Evolutionary conservation across 1,140 invertebrate species (phyloP), one percentile per base, ranked within the genome.

Genomic region (Ceratina australensis): DNA sequence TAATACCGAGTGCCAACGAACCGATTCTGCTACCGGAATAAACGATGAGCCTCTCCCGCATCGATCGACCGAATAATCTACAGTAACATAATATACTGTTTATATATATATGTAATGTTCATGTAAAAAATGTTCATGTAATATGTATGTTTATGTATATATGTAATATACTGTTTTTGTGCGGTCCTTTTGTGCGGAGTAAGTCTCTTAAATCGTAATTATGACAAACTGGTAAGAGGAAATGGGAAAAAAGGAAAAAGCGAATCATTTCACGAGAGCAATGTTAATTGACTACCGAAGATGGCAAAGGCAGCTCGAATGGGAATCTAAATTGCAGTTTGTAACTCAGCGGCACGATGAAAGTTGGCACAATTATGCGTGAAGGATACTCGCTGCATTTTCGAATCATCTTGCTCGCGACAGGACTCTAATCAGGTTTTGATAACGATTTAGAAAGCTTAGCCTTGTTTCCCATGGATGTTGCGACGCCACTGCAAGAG

Each of bases 311-410:
- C 20, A 57, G 54, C 54, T 16, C 42, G 67, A 54, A 42, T 13
- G 52, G 24, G 56, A 71, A 71, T 71, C 68, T 71, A 54, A 60
- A 60, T 71, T 71, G 8, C 16, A 71, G 16, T 10, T 60, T 56
- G 67, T 16, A 42, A 24, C 33, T 5, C 33, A 28, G 54, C 16
- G 50, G 22, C 54, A 47, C 7, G 56, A 71, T 60, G 68, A 71
- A 71, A 71, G 68, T 71, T 71, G 68, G 56, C 68, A 71, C 68
- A 71, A 71, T 71, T 71, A 71, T 60, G 54, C 56, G 56, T 12
- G 68, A 42, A 60, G 56, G 68, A 71, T 71, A 26, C 28, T 49
- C 8, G 16, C 13, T 24, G 22, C 18, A 7, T 13, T 71, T 26
- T 10, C 20, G 18, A 47, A 26, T 16, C 8, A 16, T 59, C 8